phyloP scores from a whole-genome alignment of 2,797 vertebrate genomes.

The Tokudaia tokunoshimensis region DNA sequence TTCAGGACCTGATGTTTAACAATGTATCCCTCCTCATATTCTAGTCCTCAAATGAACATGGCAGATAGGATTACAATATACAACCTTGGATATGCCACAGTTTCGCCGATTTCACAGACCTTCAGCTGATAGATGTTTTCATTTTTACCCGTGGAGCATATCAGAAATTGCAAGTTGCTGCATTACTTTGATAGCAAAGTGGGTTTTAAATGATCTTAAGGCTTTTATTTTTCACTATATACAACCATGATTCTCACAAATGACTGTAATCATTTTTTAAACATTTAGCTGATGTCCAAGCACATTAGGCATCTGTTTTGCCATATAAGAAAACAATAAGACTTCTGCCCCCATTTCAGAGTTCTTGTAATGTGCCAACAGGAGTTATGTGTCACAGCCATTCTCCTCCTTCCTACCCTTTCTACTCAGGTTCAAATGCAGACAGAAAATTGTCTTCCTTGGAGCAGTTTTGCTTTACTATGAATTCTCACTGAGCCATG shows the following conservation, averaged over 20 bases:
- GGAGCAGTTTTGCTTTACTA: constrained; percentile 72
- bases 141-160: not conserved
- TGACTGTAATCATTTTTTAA: not conserved
- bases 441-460: constrained; percentile 46
- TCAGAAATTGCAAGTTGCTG: not conserved
- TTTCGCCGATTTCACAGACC: not conserved
- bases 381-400: constrained; percentile 40
- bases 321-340: not conserved
- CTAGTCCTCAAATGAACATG: not conserved
- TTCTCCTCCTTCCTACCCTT: not conserved
- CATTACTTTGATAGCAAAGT: not conserved
- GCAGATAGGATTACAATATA: not conserved
- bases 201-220: not conserved
- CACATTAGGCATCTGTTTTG: not conserved
- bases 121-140: not conserved
- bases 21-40: not conserved
- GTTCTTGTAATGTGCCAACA: constrained; percentile 62
- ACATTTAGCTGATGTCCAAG: not conserved
- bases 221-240: constrained; percentile 17
- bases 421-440: constrained; percentile 57
- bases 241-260: not conserved
- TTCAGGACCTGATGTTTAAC: not conserved
- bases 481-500: constrained; percentile 56
- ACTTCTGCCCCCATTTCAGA: not conserved
- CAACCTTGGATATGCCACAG: not conserved